phyloP scores from a whole-genome alignment of 2,113 vertebrate genomes.

The Procavia capensis region DNA sequence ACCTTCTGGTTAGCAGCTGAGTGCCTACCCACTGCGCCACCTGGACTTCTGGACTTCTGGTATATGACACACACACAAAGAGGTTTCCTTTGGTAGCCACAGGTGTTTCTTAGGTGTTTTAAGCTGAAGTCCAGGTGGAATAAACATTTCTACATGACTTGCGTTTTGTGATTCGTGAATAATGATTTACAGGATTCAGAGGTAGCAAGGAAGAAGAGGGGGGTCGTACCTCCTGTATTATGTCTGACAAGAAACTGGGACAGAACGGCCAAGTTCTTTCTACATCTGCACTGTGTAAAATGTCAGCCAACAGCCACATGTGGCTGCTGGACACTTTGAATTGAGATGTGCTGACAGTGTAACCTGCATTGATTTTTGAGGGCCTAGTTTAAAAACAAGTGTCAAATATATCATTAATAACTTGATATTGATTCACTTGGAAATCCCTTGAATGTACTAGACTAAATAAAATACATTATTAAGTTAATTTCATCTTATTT shows the following conservation, averaged over 20 bases:
- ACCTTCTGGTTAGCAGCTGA: not conserved
- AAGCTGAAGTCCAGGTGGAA: not conserved
- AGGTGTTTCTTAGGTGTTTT: not conserved
- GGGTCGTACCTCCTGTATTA: not conserved
- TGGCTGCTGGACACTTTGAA: not conserved
- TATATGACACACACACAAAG: not conserved
- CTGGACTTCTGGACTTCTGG: too few relatives aligned
- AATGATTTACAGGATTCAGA: fast-evolving
- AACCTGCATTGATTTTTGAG: not conserved
- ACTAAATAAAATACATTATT: not conserved
- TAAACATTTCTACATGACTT: not conserved
- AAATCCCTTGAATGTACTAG: not conserved
- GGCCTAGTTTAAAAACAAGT: not conserved
- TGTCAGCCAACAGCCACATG: too few relatives aligned
- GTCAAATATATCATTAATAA: not conserved
- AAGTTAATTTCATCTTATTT: not conserved
- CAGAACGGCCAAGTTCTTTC: not conserved
- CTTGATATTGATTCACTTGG: not conserved
- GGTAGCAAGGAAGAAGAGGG: not conserved
- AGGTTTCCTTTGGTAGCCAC: not conserved
- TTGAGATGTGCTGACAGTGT: not conserved
- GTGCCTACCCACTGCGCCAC: not conserved
- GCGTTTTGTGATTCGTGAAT: not conserved
- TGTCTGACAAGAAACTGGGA: not conserved
- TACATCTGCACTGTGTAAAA: not conserved